phyloP scores from a whole-genome alignment of 2,113 vertebrate genomes.

The Siniperca knerii region DNA sequence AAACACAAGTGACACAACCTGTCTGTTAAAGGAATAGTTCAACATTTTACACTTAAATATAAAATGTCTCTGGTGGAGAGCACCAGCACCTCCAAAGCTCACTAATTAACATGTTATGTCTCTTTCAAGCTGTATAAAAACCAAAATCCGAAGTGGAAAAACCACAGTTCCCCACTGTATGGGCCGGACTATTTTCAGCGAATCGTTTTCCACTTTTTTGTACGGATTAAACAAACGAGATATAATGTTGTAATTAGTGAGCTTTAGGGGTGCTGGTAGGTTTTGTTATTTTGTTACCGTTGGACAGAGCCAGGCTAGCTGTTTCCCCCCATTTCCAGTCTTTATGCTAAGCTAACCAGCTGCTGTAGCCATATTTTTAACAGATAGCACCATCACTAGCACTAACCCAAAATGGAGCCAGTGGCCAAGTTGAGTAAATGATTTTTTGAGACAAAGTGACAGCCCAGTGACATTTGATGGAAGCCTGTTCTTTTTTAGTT shows the following conservation, averaged over 20 bases:
- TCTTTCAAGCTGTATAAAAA: not conserved
- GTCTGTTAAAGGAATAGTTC: conserved; percentile 14
- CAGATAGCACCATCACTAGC: not conserved
- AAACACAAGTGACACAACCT: not conserved
- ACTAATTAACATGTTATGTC: not conserved
- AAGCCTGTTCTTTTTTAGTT: conserved; percentile 1
- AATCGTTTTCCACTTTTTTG: not conserved
- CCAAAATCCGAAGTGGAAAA: not conserved
- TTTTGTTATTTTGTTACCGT: not conserved
- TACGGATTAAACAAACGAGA: not conserved
- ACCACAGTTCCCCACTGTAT: not conserved
- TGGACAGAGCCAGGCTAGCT: not conserved
- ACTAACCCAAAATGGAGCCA: not conserved
- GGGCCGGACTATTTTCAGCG: rapidly evolving
- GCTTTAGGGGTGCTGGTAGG: not conserved
- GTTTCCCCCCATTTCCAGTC: not conserved
- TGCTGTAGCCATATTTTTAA: not conserved
- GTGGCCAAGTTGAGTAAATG: not conserved
- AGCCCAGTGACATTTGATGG: conserved; percentile 12
- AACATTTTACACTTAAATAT: not conserved
- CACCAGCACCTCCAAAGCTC: not conserved
- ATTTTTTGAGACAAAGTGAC: conserved; percentile 5
- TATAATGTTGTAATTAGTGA: not conserved
- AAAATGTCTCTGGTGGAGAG: no score
- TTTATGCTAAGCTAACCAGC: not conserved